Evolutionary conservation across 2,888 invertebrate species (phyloP).

Genomic region (Trissoscelio sp.): DNA sequence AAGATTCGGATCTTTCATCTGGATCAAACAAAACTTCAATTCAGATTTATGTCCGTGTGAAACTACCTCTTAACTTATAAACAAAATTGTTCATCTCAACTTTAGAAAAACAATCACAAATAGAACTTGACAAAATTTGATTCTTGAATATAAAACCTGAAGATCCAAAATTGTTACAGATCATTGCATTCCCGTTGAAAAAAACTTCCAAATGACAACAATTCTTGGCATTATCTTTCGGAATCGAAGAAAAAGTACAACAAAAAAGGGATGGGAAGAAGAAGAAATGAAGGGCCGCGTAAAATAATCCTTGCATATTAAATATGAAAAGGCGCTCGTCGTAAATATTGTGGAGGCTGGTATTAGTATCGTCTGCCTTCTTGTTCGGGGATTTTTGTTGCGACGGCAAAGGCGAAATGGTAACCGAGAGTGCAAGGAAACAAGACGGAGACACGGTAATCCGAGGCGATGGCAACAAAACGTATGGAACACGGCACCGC

Average conservation of each 20-base stretch:
- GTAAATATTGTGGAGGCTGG: constrained; percentile 63
- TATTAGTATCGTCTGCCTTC: constrained; percentile 63
- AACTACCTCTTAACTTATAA: too few relatives aligned
- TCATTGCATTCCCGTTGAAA: constrained; percentile 8
- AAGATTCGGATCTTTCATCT: constrained; percentile 3
- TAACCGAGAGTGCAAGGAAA: constrained; percentile 69
- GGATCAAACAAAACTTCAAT: neutral
- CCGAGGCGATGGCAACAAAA: constrained; percentile 80
- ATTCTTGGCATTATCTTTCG: constrained; percentile 44
- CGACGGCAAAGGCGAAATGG: constrained; percentile 64
- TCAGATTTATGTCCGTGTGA: too few relatives aligned
- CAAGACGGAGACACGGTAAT: constrained; percentile 70
- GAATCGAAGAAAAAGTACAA: constrained; percentile 27
- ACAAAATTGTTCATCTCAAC: too few relatives aligned
- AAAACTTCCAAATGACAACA: constrained; percentile 34
- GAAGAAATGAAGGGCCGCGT: constrained; percentile 47
- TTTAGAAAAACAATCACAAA: too few relatives aligned
- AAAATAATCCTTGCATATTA: constrained; percentile 67
- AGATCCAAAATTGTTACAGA: neutral
- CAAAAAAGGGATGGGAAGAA: neutral
- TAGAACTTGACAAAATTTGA: too few relatives aligned
- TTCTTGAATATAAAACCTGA: neutral
- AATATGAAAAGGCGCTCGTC: constrained; percentile 65
- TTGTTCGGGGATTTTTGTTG: constrained; percentile 65
- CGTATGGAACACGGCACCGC: constrained; percentile 78